Conservation (phyloP, 2,888 invertebrate genomes). For the Drosophila glabriapex region DNA sequence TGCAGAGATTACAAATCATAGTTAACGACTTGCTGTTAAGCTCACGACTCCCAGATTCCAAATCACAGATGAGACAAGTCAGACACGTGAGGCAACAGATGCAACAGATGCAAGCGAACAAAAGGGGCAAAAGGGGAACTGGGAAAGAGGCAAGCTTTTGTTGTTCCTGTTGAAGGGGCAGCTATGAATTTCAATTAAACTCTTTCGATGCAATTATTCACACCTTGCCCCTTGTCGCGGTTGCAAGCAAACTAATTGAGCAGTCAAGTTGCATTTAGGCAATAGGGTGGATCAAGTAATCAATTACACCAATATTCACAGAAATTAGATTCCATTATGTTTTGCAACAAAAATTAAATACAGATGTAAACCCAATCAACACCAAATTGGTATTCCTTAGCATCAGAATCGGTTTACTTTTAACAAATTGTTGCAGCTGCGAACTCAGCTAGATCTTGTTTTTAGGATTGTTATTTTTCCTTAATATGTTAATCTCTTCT, state of each 20-base stretch:
- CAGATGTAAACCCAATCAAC: neutral
- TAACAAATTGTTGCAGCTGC: neutral
- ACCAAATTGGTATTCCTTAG: neutral
- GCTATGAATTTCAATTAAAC: conserved; percentile 66
- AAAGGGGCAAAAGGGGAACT: neutral
- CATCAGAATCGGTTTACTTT: neutral
- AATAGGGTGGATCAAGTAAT: neutral
- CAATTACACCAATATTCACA: neutral
- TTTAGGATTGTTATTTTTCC: neutral
- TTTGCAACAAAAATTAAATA: neutral
- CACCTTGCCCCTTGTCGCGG: conserved; percentile 51
- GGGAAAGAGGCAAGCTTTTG: neutral
- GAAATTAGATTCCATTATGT: neutral
- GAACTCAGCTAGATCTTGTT: no score
- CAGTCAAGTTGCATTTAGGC: conserved; percentile 38
- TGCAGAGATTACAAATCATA: conserved; percentile 68
- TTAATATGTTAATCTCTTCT: no score
- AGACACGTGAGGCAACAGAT: conserved; percentile 19
- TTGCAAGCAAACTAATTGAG: conserved; percentile 47
- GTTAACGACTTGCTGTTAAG: conserved; percentile 57
- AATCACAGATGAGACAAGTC: conserved; percentile 38
- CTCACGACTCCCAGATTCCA: conserved; percentile 48
- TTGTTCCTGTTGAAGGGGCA: conserved; percentile 24
- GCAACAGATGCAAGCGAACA: neutral
- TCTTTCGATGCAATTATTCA: conserved; percentile 52